Base-by-base conservation (phyloP, 2,797 vertebrate species). In the Carduelis carduelis region DNA sequence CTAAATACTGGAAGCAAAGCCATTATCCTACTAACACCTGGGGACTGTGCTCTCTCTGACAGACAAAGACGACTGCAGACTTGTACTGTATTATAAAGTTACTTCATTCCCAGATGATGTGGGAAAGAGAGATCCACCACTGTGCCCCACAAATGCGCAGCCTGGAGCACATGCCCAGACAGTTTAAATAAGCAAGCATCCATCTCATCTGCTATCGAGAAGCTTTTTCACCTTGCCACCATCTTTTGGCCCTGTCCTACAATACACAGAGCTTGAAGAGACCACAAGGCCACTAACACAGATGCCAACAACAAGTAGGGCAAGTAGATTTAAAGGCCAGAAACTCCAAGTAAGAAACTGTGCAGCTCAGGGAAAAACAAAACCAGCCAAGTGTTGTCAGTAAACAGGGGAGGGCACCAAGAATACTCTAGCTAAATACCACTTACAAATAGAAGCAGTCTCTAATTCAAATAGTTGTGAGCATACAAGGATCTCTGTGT, bases 91-190 rank as follows among this genome's bases (percentile, higher is more conserved):
- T 28, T 32, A 59, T 11, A 6, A 72, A 57, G 28, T 52, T 72
- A 35, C 44, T 74, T 77, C 49, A 77, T 30, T 71, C 30, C 26
- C 32, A 88, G 53, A 72, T 43, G 10, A 70, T 19, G 27, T 32
- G 57, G 24, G n/a, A 7, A 72, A 55, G 61, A 44, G 19, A 71
- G n/a, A 82, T 37, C 21, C 32, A 39, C 27, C 64, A 61, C 32
- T 0, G 0, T 7, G 59, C 12, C 1, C 3, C 53, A 76, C 39
- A 74, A 66, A 76, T 27, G 17, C 0, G 0, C 59, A 69, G 55
- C 47, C 59, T 17, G n/a, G 2, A 89, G 59, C 47, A 43, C 30
- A 19, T 32, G 22, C 7, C 30, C 41, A 35, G 53, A 41, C 14
- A 86, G 13, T 15, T 50, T 44, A 85, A 59, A 30, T 43, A 39